Base-by-base conservation (phyloP, 1,140 invertebrate genomes). In the Pseudomyrmex pallidus region DNA sequence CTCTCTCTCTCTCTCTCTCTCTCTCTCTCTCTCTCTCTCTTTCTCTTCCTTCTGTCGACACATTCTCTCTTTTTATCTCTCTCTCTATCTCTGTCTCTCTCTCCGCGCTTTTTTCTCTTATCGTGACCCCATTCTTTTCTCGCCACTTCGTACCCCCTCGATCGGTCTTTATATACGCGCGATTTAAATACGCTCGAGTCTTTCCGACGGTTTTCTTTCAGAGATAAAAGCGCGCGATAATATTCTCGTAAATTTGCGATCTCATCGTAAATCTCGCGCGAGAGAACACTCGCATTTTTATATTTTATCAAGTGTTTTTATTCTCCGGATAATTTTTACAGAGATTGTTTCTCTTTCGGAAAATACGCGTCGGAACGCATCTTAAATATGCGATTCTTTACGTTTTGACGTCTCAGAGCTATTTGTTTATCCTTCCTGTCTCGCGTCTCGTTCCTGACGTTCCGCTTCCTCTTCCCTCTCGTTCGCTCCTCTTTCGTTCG, bases 141-240 rank as follows among this genome's bases (percentile, higher is more conserved):
- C 35, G 35, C 35, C 35, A 13, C 61, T 12, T 67, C 52, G 15
- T 10, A 44, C 15, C 20, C 52, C 70, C 76, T 78, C 48, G 57
- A 78, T 59, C 70, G 12, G 3, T 76, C 22, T 35, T 22, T 15
- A 48, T 35, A 35, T 35, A 35, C 35, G 35, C 35, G 35, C 35
- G 35, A 78, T 70, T 78, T 59, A 17, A 22, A 70, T 78, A 78
- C 56, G 20, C 44, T 13, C 46, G 17, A 80, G 20, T 70, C 56
- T 57, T 78, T 4, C 10, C 15, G 12, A 15, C n/a, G 15, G 12
- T 22, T 63, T n/a, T 12, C 44, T 52, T 77, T 44, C 35, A 35
- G 35, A 35, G 35, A 35, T 35, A 35, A 35, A 35, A 35, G 4
- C 35, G 35, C 35, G 35, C 35, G 7, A 35, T 7, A 35, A 35